phyloP scores from a whole-genome alignment of 2,113 vertebrate genomes.

The Phylloscopus whistleri region DNA sequence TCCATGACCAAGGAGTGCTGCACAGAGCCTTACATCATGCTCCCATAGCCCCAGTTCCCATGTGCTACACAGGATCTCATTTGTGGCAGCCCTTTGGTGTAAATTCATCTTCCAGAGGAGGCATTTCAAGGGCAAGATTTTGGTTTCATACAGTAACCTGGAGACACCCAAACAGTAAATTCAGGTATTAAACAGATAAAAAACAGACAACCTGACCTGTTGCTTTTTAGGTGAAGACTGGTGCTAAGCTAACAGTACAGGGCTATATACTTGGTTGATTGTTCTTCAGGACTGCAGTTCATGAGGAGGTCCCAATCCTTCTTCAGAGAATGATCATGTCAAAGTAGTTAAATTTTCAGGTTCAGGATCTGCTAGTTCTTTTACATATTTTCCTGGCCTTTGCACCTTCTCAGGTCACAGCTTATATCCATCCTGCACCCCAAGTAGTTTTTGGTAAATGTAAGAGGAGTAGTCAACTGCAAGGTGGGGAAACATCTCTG shows the following conservation, averaged over 20 bases:
- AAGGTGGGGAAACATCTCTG: neutral
- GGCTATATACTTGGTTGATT: neutral
- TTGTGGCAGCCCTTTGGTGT: neutral
- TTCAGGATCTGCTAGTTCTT: neutral
- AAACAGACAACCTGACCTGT: too few relatives aligned
- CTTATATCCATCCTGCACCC: rapidly evolving
- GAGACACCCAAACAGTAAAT: neutral
- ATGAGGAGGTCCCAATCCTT: neutral
- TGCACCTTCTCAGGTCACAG: neutral
- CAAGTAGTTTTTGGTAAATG: neutral
- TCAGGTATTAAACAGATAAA: too few relatives aligned
- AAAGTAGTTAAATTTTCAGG: neutral
- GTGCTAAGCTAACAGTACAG: neutral
- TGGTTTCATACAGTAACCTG: neutral
- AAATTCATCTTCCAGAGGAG: neutral
- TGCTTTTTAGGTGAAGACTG: neutral
- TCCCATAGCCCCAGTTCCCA: neutral
- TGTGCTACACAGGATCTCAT: neutral
- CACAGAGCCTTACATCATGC: neutral
- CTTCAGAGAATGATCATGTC: neutral
- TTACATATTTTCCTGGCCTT: neutral
- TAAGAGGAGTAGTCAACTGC: neutral
- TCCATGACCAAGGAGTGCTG: neutral
- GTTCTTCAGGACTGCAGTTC: neutral
- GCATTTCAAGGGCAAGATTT: neutral